Evolutionary conservation across 2,888 invertebrate genomes (phyloP).

Genomic region (Meganola albula): DNA sequence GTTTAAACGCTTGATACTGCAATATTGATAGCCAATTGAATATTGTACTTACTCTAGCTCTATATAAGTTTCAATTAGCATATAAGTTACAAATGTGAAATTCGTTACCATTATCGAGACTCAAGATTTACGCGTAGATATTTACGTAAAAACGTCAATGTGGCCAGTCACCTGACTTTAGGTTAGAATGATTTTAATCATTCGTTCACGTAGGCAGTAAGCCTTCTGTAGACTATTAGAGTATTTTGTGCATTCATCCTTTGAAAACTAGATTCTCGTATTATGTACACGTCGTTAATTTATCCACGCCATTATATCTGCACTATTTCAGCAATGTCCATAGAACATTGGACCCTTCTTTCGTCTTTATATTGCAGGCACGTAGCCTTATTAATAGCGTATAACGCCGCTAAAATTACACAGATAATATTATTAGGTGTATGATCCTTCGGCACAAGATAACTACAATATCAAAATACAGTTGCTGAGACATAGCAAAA

Average conservation of each 20-base stretch:
- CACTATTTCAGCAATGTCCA: conserved; percentile 25
- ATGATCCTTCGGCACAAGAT: neutral
- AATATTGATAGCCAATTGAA: conserved; percentile 21
- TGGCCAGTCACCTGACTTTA: too few relatives aligned
- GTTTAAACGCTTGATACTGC: conserved; percentile 16
- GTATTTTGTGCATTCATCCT: conserved; percentile 22
- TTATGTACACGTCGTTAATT: conserved; percentile 33
- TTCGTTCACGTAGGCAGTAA: too few relatives aligned
- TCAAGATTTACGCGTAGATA: too few relatives aligned
- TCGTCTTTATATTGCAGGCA: conserved; percentile 1
- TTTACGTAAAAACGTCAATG: too few relatives aligned
- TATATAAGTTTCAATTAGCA: too few relatives aligned
- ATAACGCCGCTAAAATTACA: neutral
- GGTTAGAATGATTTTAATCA: too few relatives aligned
- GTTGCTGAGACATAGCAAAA: too few relatives aligned
- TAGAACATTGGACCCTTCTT: conserved; percentile 15
- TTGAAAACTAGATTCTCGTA: conserved; percentile 16
- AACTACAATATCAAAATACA: neutral
- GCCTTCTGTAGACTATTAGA: too few relatives aligned
- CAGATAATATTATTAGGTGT: neutral
- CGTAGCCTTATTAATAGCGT: neutral
- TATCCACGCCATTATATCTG: conserved; percentile 30
- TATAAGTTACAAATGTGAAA: too few relatives aligned
- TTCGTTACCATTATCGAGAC: too few relatives aligned
- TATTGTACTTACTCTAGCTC: too few relatives aligned